Evolutionary conservation across 2,113 vertebrate genomes (phyloP).

Genomic region (Glaucidium brasilianum): DNA sequence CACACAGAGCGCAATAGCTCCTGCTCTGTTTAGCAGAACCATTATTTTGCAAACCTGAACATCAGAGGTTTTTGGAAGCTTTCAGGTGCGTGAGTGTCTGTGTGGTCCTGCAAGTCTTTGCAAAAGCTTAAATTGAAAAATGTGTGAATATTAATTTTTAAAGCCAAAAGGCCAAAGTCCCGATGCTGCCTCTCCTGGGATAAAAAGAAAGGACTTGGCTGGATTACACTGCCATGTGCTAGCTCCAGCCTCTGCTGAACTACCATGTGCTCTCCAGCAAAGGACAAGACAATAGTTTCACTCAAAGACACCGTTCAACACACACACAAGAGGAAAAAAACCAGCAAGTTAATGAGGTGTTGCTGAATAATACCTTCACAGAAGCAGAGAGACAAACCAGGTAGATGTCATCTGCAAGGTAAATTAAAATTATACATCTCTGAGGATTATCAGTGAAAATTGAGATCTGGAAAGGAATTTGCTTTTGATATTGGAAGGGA

Average conservation of each 20-base stretch:
- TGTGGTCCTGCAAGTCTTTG: not conserved
- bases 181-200: not conserved
- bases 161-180: not conserved
- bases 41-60: not conserved
- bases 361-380: not conserved
- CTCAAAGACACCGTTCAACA: not conserved
- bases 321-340: not conserved
- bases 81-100: not conserved
- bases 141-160: slow-evolving; percentile 6
- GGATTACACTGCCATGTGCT: not conserved
- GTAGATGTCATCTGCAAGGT: slow-evolving; percentile 56
- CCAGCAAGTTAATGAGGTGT: not conserved
- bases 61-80: not conserved
- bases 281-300: not conserved
- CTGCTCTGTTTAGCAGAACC: not conserved
- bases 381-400: slow-evolving; percentile 31
- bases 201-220: not conserved
- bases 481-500: slow-evolving; percentile 30
- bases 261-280: not conserved
- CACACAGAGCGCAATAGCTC: not conserved
- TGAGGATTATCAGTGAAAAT: slow-evolving; percentile 46
- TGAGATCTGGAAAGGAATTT: slow-evolving; percentile 60
- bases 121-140: slow-evolving; percentile 7
- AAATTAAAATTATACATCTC: slow-evolving; percentile 53
- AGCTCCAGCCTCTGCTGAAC: not conserved